A percentile compares a stretch with the other conserved stretches of the same genome.
phyloP scores from a whole-genome alignment of 2,113 vertebrate species.

The Sander vitreus region DNA sequence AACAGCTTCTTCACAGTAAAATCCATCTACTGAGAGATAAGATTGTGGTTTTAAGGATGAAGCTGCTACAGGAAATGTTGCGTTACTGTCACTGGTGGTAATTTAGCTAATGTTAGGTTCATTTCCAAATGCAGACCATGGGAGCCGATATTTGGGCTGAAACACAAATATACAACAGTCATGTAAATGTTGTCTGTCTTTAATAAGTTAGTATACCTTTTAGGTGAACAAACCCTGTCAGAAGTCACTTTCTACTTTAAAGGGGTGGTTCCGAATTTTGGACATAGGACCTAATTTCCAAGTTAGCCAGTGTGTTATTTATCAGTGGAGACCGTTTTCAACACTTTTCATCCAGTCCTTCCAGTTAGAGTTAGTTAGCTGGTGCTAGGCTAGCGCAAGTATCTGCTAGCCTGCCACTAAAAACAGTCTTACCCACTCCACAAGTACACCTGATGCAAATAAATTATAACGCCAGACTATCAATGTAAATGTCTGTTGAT shows the following conservation, averaged over 20 bases:
- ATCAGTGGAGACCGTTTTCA: no score
- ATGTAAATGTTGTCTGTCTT: background rate
- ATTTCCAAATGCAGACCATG: background rate
- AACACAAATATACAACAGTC: background rate
- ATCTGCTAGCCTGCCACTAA: no score
- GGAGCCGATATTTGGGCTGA: background rate
- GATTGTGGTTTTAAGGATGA: background rate
- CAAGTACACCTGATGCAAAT: no score
- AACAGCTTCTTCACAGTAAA: background rate
- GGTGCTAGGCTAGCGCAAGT: no score
- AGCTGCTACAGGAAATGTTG: background rate
- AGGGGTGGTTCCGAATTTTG: no score
- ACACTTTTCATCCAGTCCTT: no score
- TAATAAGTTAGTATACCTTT: background rate
- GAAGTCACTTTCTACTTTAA: background rate
- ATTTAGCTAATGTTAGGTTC: background rate
- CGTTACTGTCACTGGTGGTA: background rate
- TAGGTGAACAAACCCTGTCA: background rate
- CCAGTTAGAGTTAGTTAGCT: no score
- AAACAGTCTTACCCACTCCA: no score
- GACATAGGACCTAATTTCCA: no score
- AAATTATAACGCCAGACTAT: no score
- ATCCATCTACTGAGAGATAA: background rate
- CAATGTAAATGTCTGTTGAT: no score
- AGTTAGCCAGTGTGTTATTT: no score